Evolutionary conservation across 1,140 invertebrate species (phyloP).

Genomic region (Ridgeia piscesae): DNA sequence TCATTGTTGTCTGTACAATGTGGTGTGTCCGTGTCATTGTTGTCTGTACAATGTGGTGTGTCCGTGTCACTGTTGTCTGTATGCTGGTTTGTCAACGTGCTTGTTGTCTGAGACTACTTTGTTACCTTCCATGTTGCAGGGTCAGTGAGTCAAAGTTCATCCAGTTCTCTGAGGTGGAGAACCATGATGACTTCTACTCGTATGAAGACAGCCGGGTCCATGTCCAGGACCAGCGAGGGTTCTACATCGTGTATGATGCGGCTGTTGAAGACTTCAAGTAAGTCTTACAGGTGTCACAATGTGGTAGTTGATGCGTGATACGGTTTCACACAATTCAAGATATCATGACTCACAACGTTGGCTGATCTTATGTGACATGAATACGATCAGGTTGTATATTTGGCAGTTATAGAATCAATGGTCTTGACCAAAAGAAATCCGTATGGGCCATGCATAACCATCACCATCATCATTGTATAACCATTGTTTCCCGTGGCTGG

Average conservation of each 20-base stretch:
- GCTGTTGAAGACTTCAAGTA: slow-evolving; percentile 55
- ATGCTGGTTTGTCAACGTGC: too few species aligned
- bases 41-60: too few species aligned
- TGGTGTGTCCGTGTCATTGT: too few species aligned
- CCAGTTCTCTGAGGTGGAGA: slow-evolving; percentile 54
- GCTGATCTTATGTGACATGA: not conserved
- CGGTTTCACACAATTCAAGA: slow-evolving; percentile 12
- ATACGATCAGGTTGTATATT: not conserved
- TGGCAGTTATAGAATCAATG: too few species aligned
- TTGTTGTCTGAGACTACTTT: not conserved
- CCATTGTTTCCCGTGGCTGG: too few species aligned
- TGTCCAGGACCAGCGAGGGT: slow-evolving; percentile 55
- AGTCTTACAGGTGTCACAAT: slow-evolving; percentile 7
- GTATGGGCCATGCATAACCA: too few species aligned
- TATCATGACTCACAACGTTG: slow-evolving; percentile 25
- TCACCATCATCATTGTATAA: too few species aligned
- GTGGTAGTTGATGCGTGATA: slow-evolving; percentile 8
- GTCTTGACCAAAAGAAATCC: too few species aligned
- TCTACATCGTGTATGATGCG: slow-evolving; percentile 54
- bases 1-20: too few species aligned
- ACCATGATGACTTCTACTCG: slow-evolving; percentile 58
- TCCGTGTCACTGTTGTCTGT: too few species aligned
- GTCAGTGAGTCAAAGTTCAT: slow-evolving; percentile 55
- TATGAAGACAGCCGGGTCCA: slow-evolving; percentile 53
- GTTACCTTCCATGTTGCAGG: slow-evolving; percentile 32